Base-by-base conservation (phyloP, 2,113 vertebrate genomes). In the Pleuronectes platessa region DNA sequence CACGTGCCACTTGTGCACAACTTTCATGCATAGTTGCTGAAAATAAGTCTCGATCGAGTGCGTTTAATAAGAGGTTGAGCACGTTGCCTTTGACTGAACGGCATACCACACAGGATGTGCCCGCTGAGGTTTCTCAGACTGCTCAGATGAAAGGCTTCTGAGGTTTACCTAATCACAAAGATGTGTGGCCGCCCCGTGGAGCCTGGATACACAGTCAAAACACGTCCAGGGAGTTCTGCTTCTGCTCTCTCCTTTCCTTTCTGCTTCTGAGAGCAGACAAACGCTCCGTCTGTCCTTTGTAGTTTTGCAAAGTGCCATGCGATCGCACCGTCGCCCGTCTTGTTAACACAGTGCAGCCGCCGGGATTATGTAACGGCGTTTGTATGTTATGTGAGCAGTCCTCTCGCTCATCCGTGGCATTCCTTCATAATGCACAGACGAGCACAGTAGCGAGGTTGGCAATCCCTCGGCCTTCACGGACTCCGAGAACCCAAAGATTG, bases 131-230 rank as follows among this genome's bases (percentile, higher is more conserved):
- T 90, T 86, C 74, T 86, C 86, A 89, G 79, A 88, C 85, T 86
- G 80, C 85, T 84, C 72, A 89, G 84, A 90, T 90, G 69, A 93
- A 93, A 91, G 87, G 70, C 83, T 85, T 62, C 81, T 74, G 71
- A 89, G 87, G 88, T 92, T 90, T 81, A 85, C 88, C 88, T 90
- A 85, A 92, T 93, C 88, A 88, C 82, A 89, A 85, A 86, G 88
- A 90, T 84, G 90, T 90, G 89, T 88, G 84, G 78, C 74, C 82
- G 45, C 85, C 70, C 55, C 61, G 83, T 27, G 68, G 71, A 86
- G 85, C 45, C 69, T 27, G 59, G 70, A 62, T 87, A 82, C 85
- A 80, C 80, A 88, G 83, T 86, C 82, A 84, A 87, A 88, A 91
- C 85, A 86, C 82, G 81, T 84, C 61, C 62, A 78, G 64, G 73